Evolutionary conservation across 2,888 invertebrate species (phyloP).

Genomic region (Nematopogon swammerdamellus): DNA sequence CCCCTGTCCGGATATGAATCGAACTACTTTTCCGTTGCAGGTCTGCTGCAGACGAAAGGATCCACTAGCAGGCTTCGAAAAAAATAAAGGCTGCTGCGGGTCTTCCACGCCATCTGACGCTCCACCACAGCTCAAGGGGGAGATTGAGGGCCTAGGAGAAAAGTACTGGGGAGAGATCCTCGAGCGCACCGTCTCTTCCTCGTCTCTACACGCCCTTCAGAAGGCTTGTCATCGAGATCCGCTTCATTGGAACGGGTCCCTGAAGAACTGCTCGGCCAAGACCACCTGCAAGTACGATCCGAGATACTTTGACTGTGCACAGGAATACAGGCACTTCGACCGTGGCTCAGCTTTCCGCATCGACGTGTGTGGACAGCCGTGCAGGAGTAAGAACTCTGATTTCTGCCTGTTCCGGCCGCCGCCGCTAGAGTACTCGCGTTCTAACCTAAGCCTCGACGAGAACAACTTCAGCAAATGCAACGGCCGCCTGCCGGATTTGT

Average conservation of each 20-base stretch:
- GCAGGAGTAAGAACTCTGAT: slow-evolving; percentile 45
- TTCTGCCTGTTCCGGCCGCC: slow-evolving; percentile 44
- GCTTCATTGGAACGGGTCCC: slow-evolving; percentile 40
- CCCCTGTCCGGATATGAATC: not conserved
- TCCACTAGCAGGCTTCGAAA: slow-evolving; percentile 39
- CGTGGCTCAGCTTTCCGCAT: slow-evolving; percentile 43
- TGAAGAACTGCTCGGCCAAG: slow-evolving; percentile 40
- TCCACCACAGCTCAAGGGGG: slow-evolving; percentile 45
- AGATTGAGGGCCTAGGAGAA: slow-evolving; percentile 65
- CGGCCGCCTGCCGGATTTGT: slow-evolving; percentile 50
- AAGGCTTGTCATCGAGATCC: slow-evolving; percentile 41
- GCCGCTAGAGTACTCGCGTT: slow-evolving; percentile 41
- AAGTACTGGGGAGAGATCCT: slow-evolving; percentile 77
- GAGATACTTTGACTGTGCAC: slow-evolving; percentile 42
- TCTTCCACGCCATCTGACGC: slow-evolving; percentile 48
- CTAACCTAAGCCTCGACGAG: slow-evolving; percentile 49
- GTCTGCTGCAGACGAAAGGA: slow-evolving; percentile 42
- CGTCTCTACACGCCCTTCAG: slow-evolving; percentile 69
- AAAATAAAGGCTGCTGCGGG: slow-evolving; percentile 45
- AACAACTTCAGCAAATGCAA: slow-evolving; percentile 49
- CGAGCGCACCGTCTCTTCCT: slow-evolving; percentile 73
- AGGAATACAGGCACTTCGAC: slow-evolving; percentile 42
- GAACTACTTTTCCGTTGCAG: slow-evolving; percentile 18
- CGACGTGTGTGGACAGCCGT: slow-evolving; percentile 46
- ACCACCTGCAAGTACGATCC: slow-evolving; percentile 36